phyloP scores from a whole-genome alignment of 2,113 vertebrate genomes.

The Corythoichthys intestinalis region DNA sequence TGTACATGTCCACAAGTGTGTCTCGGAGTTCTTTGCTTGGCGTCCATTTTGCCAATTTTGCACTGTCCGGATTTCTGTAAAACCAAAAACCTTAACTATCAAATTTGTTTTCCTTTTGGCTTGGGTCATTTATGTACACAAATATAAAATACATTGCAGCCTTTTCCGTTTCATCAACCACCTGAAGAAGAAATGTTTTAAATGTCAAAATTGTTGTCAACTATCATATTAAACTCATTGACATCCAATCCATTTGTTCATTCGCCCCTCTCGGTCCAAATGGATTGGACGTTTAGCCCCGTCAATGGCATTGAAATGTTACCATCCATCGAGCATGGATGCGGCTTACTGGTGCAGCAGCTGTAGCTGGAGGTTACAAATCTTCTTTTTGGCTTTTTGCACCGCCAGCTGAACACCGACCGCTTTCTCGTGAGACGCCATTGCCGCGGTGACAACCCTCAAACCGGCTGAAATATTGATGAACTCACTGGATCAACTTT shows the following conservation, averaged over 20 bases:
- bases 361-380: conserved; percentile 54
- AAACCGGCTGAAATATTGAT: conserved; percentile 35
- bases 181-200: no score
- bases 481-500: conserved; percentile 10
- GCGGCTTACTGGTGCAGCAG: conserved; percentile 52
- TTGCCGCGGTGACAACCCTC: conserved; percentile 30
- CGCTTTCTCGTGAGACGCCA: conserved; percentile 40
- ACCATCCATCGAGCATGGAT: no score
- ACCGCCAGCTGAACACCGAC: conserved; percentile 60
- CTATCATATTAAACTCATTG: no score
- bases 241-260: no score
- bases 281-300: no score
- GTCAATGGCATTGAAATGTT: no score
- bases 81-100: background rate
- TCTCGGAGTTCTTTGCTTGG: conserved; percentile 56
- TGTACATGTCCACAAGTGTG: conserved; percentile 60
- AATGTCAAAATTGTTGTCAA: no score
- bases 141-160: no score
- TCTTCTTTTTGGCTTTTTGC: conserved; percentile 62
- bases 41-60: conserved; percentile 38
- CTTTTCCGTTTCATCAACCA: no score
- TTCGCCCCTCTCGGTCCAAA: no score
- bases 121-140: no score
- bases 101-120: background rate
- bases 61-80: conserved; percentile 33